Evolutionary conservation across 2,797 vertebrate species (phyloP).

Genomic region (Falco concolor): DNA sequence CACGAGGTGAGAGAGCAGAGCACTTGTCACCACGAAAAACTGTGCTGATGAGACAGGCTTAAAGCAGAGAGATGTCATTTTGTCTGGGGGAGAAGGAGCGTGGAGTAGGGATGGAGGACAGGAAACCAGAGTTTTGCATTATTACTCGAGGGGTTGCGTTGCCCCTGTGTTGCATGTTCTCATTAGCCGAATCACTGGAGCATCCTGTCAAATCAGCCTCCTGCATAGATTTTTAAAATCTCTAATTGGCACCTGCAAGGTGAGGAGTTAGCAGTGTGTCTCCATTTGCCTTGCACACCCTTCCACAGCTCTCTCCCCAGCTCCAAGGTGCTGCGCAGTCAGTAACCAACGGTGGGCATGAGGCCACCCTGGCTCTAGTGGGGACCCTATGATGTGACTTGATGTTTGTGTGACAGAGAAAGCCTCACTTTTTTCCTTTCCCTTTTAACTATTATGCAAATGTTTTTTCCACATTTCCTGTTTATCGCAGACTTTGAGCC

Average conservation of each 20-base stretch:
- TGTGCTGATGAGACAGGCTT: neutral
- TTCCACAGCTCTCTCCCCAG: neutral
- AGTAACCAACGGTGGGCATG: neutral
- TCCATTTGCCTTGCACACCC: neutral
- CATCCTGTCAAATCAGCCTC: conserved; percentile 62
- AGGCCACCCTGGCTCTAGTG: neutral
- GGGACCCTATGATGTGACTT: neutral
- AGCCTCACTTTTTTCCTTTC: neutral
- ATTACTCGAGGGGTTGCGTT: neutral
- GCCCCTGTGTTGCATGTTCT: neutral
- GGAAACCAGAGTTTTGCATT: neutral
- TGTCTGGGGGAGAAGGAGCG: neutral
- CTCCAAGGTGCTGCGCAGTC: neutral
- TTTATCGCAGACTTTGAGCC: conserved; percentile 6
- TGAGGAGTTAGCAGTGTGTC: neutral
- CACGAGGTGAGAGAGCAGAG: neutral
- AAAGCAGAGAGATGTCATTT: neutral
- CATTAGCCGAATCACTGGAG: conserved; percentile 43
- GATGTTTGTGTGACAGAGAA: fast-evolving
- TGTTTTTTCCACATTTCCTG: neutral
- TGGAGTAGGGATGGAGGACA: neutral
- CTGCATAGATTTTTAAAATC: conserved; percentile 41
- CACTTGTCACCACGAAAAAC: neutral
- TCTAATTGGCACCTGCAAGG: conserved; percentile 34
- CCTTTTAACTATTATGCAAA: neutral